phyloP scores from a whole-genome alignment of 2,888 invertebrate species.

The Lasiommata megera region DNA sequence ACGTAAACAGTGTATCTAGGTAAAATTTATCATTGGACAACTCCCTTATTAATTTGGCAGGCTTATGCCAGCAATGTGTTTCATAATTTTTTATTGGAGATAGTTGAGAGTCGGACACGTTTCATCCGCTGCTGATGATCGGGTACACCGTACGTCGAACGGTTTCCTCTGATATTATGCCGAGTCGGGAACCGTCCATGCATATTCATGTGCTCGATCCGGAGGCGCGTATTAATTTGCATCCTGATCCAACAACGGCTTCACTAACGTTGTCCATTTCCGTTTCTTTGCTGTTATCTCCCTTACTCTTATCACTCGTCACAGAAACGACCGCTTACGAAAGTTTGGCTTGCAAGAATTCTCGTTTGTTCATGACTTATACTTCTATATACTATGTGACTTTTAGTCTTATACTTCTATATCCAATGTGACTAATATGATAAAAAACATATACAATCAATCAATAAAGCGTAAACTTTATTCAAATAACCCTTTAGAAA shows the following conservation, averaged over 20 bases:
- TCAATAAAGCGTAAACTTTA: no score
- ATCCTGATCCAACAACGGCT: slow-evolving; percentile 62
- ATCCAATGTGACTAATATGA: no score
- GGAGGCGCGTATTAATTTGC: slow-evolving; percentile 78
- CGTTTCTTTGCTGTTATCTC: slow-evolving; percentile 60
- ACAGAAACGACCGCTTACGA: background rate
- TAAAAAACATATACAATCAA: no score
- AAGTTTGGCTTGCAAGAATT: background rate
- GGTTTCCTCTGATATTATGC: background rate
- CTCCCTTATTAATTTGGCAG: no score
- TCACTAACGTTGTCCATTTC: slow-evolving; percentile 64
- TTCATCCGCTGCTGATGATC: background rate
- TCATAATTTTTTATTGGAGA: background rate
- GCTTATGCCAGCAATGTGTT: background rate
- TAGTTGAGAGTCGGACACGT: background rate
- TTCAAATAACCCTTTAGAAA: no score
- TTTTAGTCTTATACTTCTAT: no score
- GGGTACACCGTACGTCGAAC: background rate
- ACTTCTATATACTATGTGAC: no score
- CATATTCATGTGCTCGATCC: slow-evolving; percentile 75
- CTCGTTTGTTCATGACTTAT: no score
- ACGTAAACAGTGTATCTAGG: no score
- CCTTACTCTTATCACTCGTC: slow-evolving; percentile 21
- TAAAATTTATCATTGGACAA: no score
- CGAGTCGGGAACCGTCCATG: slow-evolving; percentile 53